These are phyloP conservation scores for Pterobdella sp. DNA, from an alignment of 2,888 invertebrate genomes.

Conservation along the genomic window DNA sequence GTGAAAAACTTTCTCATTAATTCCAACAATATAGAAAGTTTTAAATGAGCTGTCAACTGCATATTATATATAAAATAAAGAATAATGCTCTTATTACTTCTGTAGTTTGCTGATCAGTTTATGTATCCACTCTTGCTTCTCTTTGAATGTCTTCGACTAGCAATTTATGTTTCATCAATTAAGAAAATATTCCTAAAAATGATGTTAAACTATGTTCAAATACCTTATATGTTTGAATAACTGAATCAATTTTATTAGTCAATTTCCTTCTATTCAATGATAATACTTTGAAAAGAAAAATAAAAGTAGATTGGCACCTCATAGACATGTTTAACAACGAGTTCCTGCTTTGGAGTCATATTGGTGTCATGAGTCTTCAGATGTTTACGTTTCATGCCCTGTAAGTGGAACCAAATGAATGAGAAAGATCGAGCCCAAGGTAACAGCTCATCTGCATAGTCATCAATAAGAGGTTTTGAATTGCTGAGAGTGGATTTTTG, in stretches of 20 bases:
- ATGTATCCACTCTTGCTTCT: conserved; percentile 16
- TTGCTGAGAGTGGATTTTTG: background rate
- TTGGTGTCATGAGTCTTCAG: conserved; percentile 1
- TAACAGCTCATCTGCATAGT: background rate
- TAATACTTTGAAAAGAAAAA: background rate
- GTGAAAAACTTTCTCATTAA: background rate
- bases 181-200: too few relatives aligned
- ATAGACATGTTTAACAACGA: background rate
- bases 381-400: conserved; percentile 22
- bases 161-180: too few relatives aligned
- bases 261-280: background rate
- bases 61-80: background rate
- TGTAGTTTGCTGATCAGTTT: conserved; percentile 19
- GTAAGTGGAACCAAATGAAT: conserved; percentile 25
- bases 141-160: background rate
- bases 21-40: background rate
- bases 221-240: too few relatives aligned
- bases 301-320: background rate
- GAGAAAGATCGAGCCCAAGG: conserved; percentile 1
- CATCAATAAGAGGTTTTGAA: background rate
- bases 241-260: too few relatives aligned
- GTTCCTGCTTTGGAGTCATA: background rate
- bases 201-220: too few relatives aligned
- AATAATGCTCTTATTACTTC: conserved; percentile 5
- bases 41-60: background rate